A percentile compares a stretch with the other conserved stretches of the same genome.
These are phyloP conservation scores for Scrobipalpa costella DNA, from an alignment of 2,888 invertebrate genomes.

Conservation along the genomic window DNA sequence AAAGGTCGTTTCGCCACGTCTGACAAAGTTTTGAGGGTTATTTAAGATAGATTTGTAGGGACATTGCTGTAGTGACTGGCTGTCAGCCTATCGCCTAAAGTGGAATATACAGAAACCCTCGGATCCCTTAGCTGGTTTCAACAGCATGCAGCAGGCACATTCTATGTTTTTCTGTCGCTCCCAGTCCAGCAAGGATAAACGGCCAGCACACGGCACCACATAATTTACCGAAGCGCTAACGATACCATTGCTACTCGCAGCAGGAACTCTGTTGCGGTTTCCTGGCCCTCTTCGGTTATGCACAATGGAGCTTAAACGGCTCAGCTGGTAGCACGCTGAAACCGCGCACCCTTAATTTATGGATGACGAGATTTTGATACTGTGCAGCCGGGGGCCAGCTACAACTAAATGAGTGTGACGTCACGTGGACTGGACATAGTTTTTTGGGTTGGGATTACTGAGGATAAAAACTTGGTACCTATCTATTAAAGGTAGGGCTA, in stretches of 20 bases:
- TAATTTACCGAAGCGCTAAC: slow-evolving; percentile 35
- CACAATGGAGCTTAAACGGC: slow-evolving; percentile 66
- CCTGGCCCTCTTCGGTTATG: slow-evolving; percentile 62
- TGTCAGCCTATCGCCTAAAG: too few species aligned
- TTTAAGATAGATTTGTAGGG: too few species aligned
- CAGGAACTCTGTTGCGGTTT: slow-evolving; percentile 48
- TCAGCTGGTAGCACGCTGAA: slow-evolving; percentile 49
- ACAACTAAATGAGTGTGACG: slow-evolving; percentile 45
- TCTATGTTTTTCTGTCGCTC: too few species aligned
- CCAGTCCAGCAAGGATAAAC: too few species aligned
- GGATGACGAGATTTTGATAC: slow-evolving; percentile 70
- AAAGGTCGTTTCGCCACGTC: too few species aligned
- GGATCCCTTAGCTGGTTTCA: too few species aligned
- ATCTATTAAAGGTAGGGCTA: too few species aligned
- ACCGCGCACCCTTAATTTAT: slow-evolving; percentile 66
- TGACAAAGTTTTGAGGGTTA: too few species aligned
- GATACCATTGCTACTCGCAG: slow-evolving; percentile 41
- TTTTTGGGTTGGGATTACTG: neutral
- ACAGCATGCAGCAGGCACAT: too few species aligned
- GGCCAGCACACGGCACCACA: slow-evolving; percentile 4
- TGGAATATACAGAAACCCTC: too few species aligned
- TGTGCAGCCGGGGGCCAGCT: slow-evolving; percentile 42
- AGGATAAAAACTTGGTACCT: too few species aligned
- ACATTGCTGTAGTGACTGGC: too few species aligned
- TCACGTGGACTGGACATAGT: neutral